Evolutionary conservation across 2,797 vertebrate genomes (phyloP), one percentile per base, ranked within the genome.

Genomic region (Zenarchopterus dispar): DNA sequence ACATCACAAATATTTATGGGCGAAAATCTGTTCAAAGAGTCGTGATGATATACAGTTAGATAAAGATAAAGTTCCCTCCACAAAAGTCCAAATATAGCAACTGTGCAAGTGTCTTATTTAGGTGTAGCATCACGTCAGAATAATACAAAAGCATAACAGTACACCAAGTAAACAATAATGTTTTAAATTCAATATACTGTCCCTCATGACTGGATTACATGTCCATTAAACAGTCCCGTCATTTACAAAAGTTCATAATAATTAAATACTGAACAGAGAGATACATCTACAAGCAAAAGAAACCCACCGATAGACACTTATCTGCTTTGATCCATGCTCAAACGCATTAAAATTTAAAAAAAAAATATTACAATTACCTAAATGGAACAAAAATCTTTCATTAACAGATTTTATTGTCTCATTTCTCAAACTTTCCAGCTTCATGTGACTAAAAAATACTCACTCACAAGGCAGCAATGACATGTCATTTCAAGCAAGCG

Each of bases 191-290:
- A 74, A 60, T 82, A 28, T 28, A 28, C 28, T 28, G 28, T 28
- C 72, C 76, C 46, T 70, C 31, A 66, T 22, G 46, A 67, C 39
- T 63, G 59, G 64, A 58, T 43, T 67, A 43, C 53, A 76, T 19
- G 63, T 69, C 36, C 43, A 66, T 68, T 76, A 73, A 59, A 70
- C 41, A 36, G 33, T 36, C 33, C 65, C 48, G 44, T 78, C 62
- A 80, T 80, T 67, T 84, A 83, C 75, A 86, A 82, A 83, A 73
- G 72, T 75, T 67, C 55, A 54, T 59, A 79, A 70, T 77, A 56
- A 75, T 77, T 62, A 52, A 57, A 79, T 67, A 60, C 44, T 70
- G 42, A 74, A 75, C 62, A 49, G 61, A 79, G 33, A 58, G 43
- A 79, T 56, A 70, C 59, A 75, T 46, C 54, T 60, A 75, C 49